A percentile compares a stretch with the other conserved stretches of the same genome.
phyloP scores from a whole-genome alignment of 2,797 vertebrate species.

The Gymnothorax javanicus region DNA sequence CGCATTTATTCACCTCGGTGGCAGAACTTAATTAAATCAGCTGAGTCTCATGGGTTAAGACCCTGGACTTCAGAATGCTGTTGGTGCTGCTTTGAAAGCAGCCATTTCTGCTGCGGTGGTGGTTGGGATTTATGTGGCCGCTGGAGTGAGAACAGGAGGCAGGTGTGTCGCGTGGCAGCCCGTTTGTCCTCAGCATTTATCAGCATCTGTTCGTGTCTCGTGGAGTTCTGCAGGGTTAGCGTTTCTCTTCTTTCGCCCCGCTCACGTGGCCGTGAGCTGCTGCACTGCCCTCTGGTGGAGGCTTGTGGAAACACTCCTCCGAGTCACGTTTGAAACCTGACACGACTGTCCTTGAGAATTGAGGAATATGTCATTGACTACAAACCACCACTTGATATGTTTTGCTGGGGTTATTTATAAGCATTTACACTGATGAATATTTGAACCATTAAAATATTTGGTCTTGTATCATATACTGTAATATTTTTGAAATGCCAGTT shows the following conservation, averaged over 20 bases:
- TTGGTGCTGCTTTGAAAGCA: too few relatives aligned
- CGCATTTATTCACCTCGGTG: too few relatives aligned
- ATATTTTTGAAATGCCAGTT: not conserved
- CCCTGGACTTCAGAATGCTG: too few relatives aligned
- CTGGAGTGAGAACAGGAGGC: not conserved
- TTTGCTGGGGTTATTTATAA: not conserved
- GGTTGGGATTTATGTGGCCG: not conserved
- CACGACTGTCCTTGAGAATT: not conserved
- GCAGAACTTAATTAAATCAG: too few relatives aligned
- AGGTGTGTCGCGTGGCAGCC: too few relatives aligned
- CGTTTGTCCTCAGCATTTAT: not conserved
- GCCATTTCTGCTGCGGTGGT: too few relatives aligned
- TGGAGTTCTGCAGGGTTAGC: not conserved
- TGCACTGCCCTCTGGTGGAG: constrained; percentile 5
- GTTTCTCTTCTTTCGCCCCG: not conserved
- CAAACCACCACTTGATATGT: not conserved
- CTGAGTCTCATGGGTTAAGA: too few relatives aligned
- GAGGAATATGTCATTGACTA: not conserved
- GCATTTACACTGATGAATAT: not conserved
- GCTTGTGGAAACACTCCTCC: not conserved
- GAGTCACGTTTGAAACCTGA: not conserved
- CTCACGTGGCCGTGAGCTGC: not conserved
- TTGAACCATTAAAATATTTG: not conserved
- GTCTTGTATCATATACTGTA: not conserved
- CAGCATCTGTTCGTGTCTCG: not conserved